These are phyloP conservation scores for Nerophis lumbriciformis DNA, from an alignment of 2,113 vertebrate species.

Conservation along the genomic window DNA sequence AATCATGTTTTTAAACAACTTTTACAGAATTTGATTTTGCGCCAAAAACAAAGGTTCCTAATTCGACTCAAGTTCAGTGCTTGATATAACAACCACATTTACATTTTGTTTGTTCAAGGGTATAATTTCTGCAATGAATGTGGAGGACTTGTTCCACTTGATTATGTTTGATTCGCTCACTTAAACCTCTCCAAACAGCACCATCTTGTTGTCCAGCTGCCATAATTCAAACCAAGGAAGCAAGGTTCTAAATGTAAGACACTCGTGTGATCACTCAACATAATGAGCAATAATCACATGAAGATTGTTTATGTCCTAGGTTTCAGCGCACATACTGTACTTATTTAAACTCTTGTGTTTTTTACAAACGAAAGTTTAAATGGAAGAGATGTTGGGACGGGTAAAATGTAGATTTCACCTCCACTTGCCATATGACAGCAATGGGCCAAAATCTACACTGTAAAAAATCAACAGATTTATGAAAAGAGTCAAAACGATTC, in stretches of 20 bases:
- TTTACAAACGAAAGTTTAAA: too few species aligned
- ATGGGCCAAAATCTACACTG: too few species aligned
- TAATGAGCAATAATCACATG: neutral
- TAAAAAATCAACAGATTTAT: too few species aligned
- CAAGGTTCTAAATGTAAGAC: neutral
- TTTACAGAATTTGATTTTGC: conserved; percentile 10
- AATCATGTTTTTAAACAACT: neutral
- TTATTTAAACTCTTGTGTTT: neutral
- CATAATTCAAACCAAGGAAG: conserved; percentile 2
- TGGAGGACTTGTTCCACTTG: neutral
- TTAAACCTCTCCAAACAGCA: conserved; percentile 1
- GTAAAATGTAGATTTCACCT: too few species aligned
- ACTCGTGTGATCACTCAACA: neutral
- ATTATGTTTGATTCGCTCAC: conserved; percentile 12
- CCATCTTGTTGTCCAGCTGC: conserved; percentile 11
- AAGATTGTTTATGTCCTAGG: neutral
- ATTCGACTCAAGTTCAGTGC: conserved; percentile 1
- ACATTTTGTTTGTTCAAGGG: conserved; percentile 11
- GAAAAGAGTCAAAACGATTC: too few species aligned
- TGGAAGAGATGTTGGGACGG: too few species aligned
- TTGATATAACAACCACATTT: conserved; percentile 19
- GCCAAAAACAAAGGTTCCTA: conserved; percentile 1
- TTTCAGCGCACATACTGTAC: neutral
- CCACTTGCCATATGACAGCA: too few species aligned
- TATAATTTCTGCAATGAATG: conserved; percentile 12